Conservation (phyloP, 2,113 vertebrate species). For the Heteronetta atricapilla region DNA sequence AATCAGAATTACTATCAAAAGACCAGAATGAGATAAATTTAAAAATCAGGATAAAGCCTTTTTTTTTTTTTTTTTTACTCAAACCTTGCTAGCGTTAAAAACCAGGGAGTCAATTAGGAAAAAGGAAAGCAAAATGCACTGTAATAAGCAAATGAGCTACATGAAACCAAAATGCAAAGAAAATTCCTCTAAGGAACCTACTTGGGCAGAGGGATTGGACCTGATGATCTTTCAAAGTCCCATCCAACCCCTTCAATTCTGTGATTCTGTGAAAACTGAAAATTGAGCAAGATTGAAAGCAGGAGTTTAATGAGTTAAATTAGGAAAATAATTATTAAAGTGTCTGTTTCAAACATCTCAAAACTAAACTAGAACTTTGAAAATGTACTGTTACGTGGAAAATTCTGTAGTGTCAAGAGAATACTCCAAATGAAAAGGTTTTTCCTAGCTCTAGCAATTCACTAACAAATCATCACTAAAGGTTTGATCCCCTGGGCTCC, state of each 20-base stretch:
- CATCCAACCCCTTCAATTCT: no score
- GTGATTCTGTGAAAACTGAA: background rate
- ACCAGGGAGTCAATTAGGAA: background rate
- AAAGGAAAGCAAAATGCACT: background rate
- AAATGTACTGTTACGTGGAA: background rate
- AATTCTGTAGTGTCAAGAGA: background rate
- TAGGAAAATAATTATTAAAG: background rate
- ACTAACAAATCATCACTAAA: conserved; percentile 36
- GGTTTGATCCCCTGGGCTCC: background rate
- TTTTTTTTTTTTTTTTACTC: background rate
- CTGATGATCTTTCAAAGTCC: no score
- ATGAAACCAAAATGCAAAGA: background rate
- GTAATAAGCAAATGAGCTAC: background rate
- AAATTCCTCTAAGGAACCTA: background rate
- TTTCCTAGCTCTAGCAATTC: conserved; percentile 13
- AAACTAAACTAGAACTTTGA: background rate
- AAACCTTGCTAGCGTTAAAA: background rate
- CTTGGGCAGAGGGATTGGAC: no score
- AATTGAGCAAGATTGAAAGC: background rate
- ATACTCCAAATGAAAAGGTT: background rate
- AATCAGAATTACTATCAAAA: background rate
- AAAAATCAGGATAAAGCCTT: background rate
- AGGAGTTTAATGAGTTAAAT: background rate
- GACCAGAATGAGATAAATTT: background rate
- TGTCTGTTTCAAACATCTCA: background rate